These are phyloP conservation scores for Octomys mimax DNA, from an alignment of 2,797 vertebrate genomes.

Conservation along the genomic window DNA sequence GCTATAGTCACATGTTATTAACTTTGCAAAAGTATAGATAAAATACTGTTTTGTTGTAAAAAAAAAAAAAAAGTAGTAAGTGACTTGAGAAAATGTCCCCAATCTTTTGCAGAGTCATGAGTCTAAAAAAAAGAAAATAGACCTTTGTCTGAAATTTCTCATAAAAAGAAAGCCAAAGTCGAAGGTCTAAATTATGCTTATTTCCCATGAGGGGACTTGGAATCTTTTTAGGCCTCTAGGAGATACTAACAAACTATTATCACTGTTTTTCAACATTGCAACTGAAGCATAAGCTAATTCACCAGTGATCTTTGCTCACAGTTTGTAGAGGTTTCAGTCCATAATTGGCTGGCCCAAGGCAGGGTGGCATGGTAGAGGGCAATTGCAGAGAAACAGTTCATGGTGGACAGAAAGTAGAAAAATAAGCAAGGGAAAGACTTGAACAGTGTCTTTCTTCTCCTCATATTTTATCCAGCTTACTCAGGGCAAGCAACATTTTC, in stretches of 20 bases:
- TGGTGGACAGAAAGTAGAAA: too few relatives aligned
- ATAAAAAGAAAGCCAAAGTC: neutral
- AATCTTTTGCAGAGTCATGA: neutral
- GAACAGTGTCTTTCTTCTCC: too few relatives aligned
- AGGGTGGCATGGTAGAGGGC: too few relatives aligned
- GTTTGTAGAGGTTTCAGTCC: too few relatives aligned
- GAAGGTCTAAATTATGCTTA: neutral
- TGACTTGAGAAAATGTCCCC: neutral
- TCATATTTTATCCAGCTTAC: too few relatives aligned
- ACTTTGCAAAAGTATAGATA: too few relatives aligned
- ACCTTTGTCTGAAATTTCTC: conserved; percentile 7
- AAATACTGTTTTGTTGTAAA: too few relatives aligned
- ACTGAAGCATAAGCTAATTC: neutral
- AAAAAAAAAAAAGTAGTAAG: neutral
- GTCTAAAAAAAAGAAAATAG: neutral
- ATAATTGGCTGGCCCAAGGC: too few relatives aligned
- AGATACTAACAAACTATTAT: neutral
- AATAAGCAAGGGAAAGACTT: too few relatives aligned
- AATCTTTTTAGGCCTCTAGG: neutral
- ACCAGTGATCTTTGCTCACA: neutral
- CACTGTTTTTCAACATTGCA: neutral
- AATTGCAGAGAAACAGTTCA: neutral
- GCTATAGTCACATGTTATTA: too few relatives aligned
- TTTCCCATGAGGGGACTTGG: neutral
- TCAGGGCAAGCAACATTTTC: too few relatives aligned